Base-by-base conservation (phyloP, 2,888 invertebrate species). In the Cephus pygmeus region DNA sequence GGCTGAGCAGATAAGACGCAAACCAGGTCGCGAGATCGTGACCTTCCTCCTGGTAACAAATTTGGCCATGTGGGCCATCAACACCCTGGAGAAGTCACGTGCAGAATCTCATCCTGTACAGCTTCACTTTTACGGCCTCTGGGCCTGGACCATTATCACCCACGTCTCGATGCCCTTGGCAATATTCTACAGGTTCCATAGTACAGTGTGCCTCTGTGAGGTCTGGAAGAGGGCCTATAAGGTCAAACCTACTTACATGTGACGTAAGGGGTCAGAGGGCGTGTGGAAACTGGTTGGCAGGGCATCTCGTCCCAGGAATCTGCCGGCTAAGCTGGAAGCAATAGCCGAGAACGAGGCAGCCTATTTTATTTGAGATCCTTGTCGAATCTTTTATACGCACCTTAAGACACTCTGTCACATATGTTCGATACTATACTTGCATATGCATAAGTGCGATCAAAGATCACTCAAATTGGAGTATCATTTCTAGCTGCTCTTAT, bases 201-300 rank as follows among this genome's bases (percentile, higher is more conserved):
- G 98, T 73, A 98, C 98, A 0, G 98, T 98, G 2, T 98, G 98
- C 90, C 93, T 98, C 79, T 98, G 98, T 91, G 98, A 98, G 92
- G 97, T 98, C 87, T 98, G 98, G 98, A 98, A 98, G 92, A 94
- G 96, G 84, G 97, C 98, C 11, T 98, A 98, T 91, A 98, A 98
- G 92, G 96, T 97, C 89, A 97, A 97, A 88, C 96, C 96, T 2
- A 95, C 96, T 88, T 96, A 96, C 88, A 96, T 96, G 96, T 96
- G 95, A 94, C 91, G 90, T 83, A 89, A 86, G 88, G 87, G 89
- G 79, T 83, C 85, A 40, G 85, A 84, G 84, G 81, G 76, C 87
- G 86, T 87, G 82, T 87, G 79, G 88, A 85, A 77, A 82, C 84
- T 1, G 83, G 81, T 69, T 81, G 81, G 69, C 82, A 81, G 75